Evolutionary conservation across 2,888 invertebrate species (phyloP), one percentile per base, ranked within the genome.

Genomic region (Pterostichus niger): DNA sequence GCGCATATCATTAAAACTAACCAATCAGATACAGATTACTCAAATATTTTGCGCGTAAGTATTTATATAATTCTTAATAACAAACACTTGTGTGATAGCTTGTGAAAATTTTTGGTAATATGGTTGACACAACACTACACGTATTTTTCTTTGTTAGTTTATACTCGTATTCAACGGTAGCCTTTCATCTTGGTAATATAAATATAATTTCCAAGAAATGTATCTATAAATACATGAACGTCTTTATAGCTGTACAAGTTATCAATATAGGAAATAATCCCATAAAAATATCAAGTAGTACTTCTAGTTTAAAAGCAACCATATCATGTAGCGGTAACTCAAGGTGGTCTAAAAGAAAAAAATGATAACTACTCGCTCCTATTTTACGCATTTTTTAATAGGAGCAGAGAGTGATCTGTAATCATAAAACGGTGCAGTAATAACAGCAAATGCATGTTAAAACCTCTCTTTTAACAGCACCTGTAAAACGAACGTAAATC

Each of bases 361-460:
- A 76, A 35, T 52, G n/a, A 24, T 54, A 77, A 77, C 77, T 13
- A 68, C 64, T 68, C 68, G 80, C 68, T 80, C 31, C 68, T 52
- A 80, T 80, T 80, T 80, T 64, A 80, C 64, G 80, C 68, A 52
- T 49, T 79, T 79, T 79, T 80, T 80, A 80, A 80, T 49, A 68
- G 49, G 15, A 54, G 35, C 71, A 40, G 10, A 13, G 81, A 81
- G 71, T 81, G 81, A 81, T 81, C 81, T 56, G 73, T 81, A 81
- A 81, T 81, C 81, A 73, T 81, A 81, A 81, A 81, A 81, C 64
- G 49, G 49, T 40, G 56, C 61, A 24, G 73, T 81, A 71, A 81
- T 81, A 81, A 73, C 81, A 81, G 81, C 71, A 81, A 81, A 81
- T 81, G 56, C 71, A 73, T 81, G 71, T 71, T 61, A 64, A 64